A percentile compares a stretch with the other conserved stretches of the same genome.
Evolutionary conservation across 2,888 invertebrate species (phyloP).

Genomic region (Proisotoma minuta): DNA sequence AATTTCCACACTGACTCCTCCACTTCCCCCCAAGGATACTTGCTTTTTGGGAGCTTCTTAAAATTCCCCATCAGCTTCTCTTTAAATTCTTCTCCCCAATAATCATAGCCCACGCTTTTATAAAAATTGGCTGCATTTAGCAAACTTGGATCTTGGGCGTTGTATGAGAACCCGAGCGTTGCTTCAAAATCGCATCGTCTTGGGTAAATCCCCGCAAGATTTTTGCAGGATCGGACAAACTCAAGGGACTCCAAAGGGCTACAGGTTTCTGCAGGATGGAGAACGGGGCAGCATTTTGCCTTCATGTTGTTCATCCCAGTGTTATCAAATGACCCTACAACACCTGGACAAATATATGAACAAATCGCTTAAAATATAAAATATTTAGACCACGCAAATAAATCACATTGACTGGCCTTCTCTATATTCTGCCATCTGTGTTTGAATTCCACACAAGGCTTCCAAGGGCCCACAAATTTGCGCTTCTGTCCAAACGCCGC

Average conservation of each 20-base stretch:
- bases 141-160: not conserved
- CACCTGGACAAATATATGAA: slow-evolving; percentile 6
- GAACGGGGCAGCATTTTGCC: slow-evolving; percentile 29
- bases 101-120: slow-evolving; percentile 30
- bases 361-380: not conserved
- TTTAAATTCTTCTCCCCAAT: slow-evolving; percentile 6
- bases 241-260: slow-evolving; percentile 12
- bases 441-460: slow-evolving; percentile 37
- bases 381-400: not conserved
- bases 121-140: slow-evolving; percentile 28
- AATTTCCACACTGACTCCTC: not conserved
- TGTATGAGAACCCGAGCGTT: slow-evolving; percentile 16
- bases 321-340: slow-evolving; percentile 27
- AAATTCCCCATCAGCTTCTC: too few species aligned
- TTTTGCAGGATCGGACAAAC: slow-evolving; percentile 22
- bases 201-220: slow-evolving; percentile 18
- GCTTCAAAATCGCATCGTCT: slow-evolving; percentile 25
- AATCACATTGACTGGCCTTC: slow-evolving; percentile 11
- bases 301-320: slow-evolving; percentile 31
- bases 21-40: slow-evolving; percentile 23
- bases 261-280: slow-evolving; percentile 23
- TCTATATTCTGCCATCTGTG: slow-evolving; percentile 30
- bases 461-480: slow-evolving; percentile 25
- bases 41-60: not conserved
- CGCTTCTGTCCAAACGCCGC: slow-evolving; percentile 30